Percentiles rank a stretch among this genome's conserved stretches.
These are phyloP conservation scores for Pollicipes pollicipes DNA, from an alignment of 1,140 invertebrate genomes.

Conservation along the genomic window DNA sequence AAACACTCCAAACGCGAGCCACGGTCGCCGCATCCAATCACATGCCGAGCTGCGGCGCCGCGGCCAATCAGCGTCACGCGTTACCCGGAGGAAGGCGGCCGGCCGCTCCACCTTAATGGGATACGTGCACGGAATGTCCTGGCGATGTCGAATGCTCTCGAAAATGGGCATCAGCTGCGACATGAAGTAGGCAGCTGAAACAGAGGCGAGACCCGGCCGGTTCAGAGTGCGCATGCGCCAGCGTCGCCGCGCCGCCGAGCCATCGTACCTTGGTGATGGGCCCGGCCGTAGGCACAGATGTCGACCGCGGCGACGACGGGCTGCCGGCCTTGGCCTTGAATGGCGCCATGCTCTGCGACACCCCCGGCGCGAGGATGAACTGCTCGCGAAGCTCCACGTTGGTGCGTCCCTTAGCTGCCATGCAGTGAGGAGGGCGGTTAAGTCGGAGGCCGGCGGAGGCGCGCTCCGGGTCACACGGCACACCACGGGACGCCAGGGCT, in stretches of 20 bases:
- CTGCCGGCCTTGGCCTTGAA: conserved; percentile 62
- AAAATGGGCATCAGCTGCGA: conserved; percentile 79
- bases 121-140: not conserved
- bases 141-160: conserved; percentile 48
- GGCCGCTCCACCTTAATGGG: not conserved
- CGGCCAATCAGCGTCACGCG: too few relatives aligned
- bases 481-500: too few relatives aligned
- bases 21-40: too few relatives aligned
- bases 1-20: too few relatives aligned
- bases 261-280: conserved; percentile 76
- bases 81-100: not conserved
- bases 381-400: conserved; percentile 97
- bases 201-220: not conserved
- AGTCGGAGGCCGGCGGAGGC: not conserved
- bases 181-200: conserved; percentile 68
- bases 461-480: too few relatives aligned
- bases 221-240: too few relatives aligned
- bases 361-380: conserved; percentile 93
- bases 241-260: too few relatives aligned
- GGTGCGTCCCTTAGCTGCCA: conserved; percentile 90
- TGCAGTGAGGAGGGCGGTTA: not conserved
- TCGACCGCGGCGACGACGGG: conserved; percentile 32
- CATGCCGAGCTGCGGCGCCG: too few relatives aligned
- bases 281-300: conserved; percentile 45
- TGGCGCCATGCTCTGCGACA: conserved; percentile 90